Base-by-base conservation (phyloP, 2,888 invertebrate genomes). In the Callyntrura guangdongensis region DNA sequence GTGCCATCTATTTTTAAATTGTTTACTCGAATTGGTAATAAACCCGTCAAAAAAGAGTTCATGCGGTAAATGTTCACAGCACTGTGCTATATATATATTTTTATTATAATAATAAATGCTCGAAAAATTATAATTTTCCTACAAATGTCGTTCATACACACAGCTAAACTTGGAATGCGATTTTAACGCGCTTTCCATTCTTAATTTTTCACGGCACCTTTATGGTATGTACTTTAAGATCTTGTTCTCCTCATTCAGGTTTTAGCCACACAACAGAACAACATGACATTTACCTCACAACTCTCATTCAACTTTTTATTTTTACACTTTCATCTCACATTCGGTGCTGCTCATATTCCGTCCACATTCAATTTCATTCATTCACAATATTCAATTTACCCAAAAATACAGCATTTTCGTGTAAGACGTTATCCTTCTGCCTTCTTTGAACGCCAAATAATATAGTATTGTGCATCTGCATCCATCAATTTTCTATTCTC, bases 401-500 rank as follows among this genome's bases (percentile, higher is more conserved):
- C 87, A 88, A 82, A 88, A 87, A 87, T 49, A 77, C 47, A 45
- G 49, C 67, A 22, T 45, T 49, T 59, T 81, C 45, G 36, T 81
- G 88, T 56, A 86, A 79, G 67, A 79, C 36, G 36, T 36, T 88
- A 64, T 81, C 81, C n/a, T 22, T 81, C 81, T 87, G 36, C 64
- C n/a, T 9, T 36, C 67, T 67, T 81, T 47, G 47, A 17, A n/a
- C 67, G 20, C 49, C 1, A 2, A 36, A 53, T 4, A 3, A n/a
- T 22, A 9, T 67, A 61, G 67, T 36, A 64, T 25, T 67, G 49
- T 22, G 67, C 53, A 49, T 84, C 59, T 49, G 69, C 67, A 88
- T 82, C 72, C 82, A 82, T 89, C 89, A 86, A 86, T 89, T 89
- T 82, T 83, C 72, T 61, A 72, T 88, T 59, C 47, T 12, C 22